Percentiles rank a stretch among this genome's conserved stretches.
Conservation (phyloP, 2,888 invertebrate genomes). For the Actias luna region DNA sequence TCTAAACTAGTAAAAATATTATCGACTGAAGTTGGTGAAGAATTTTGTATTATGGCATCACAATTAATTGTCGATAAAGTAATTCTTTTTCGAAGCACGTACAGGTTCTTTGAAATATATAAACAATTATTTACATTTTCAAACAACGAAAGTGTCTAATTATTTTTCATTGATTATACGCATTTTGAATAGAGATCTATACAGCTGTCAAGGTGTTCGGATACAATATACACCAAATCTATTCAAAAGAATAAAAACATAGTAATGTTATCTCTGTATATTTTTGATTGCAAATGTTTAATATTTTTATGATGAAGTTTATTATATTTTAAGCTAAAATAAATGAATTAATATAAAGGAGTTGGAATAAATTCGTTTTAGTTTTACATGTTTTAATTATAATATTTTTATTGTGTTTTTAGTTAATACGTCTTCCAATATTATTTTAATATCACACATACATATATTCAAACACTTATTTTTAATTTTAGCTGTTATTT, state of each 20-base stretch:
- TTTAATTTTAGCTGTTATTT: constrained; percentile 28
- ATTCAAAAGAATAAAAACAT: background rate
- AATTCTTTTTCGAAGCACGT: background rate
- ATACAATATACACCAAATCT: background rate
- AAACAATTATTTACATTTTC: background rate
- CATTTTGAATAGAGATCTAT: no score
- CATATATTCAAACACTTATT: constrained; percentile 42
- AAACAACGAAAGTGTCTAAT: background rate
- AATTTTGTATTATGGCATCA: background rate
- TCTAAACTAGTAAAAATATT: no score
- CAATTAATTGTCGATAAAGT: background rate
- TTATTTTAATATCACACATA: constrained; percentile 46
- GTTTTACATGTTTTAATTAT: constrained; percentile 26
- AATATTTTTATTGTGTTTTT: constrained; percentile 28
- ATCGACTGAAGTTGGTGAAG: no score
- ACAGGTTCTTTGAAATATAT: background rate
- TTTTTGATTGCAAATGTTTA: constrained; percentile 64
- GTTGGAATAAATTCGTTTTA: constrained; percentile 29
- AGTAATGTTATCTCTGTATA: constrained; percentile 47
- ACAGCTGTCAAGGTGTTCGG: background rate
- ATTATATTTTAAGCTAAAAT: constrained; percentile 29
- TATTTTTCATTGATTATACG: no score
- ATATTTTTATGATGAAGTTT: constrained; percentile 43
- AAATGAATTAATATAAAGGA: background rate
- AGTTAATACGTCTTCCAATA: constrained; percentile 70